phyloP scores from a whole-genome alignment of 2,888 invertebrate species.

The Drosophila basisetae region DNA sequence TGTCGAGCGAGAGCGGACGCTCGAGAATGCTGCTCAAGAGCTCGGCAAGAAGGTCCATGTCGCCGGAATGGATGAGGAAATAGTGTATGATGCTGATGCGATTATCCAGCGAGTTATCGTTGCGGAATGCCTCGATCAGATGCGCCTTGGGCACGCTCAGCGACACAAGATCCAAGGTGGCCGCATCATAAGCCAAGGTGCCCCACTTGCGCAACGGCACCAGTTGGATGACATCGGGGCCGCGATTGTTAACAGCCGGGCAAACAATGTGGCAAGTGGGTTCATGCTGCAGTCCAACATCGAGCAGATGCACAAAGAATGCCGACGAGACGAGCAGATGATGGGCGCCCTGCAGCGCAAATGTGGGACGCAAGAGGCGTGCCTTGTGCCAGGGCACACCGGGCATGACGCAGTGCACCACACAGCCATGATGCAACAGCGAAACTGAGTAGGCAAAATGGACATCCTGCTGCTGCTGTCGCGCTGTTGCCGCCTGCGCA shows the following conservation, averaged over 20 bases:
- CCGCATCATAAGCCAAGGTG: conserved; percentile 87
- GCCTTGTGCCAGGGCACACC: conserved; percentile 92
- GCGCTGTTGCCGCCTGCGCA: conserved; percentile 71
- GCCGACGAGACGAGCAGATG: conserved; percentile 93
- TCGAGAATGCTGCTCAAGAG: conserved; percentile 88
- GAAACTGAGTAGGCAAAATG: conserved; percentile 95
- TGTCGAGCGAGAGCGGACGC: conserved; percentile 88
- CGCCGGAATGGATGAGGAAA: conserved; percentile 91
- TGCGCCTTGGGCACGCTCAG: conserved; percentile 89
- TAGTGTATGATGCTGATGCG: conserved; percentile 93
- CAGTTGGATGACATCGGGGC: conserved; percentile 86
- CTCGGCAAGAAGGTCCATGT: conserved; percentile 91
- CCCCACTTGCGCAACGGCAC: conserved; percentile 87
- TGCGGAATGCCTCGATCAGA: conserved; percentile 89
- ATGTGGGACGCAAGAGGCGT: conserved; percentile 91
- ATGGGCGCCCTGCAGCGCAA: conserved; percentile 90
- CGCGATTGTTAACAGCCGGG: conserved; percentile 86
- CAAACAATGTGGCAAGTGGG: conserved; percentile 92
- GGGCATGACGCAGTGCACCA: conserved; percentile 93
- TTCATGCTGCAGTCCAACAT: conserved; percentile 93
- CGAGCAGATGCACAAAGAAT: conserved; percentile 93
- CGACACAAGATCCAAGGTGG: conserved; percentile 90
- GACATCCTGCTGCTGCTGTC: conserved; percentile 85
- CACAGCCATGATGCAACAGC: conserved; percentile 92
- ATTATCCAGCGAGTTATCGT: conserved; percentile 89